These are phyloP conservation scores for Strigamia maritima DNA, from an alignment of 2,888 invertebrate species.

Conservation along the genomic window DNA sequence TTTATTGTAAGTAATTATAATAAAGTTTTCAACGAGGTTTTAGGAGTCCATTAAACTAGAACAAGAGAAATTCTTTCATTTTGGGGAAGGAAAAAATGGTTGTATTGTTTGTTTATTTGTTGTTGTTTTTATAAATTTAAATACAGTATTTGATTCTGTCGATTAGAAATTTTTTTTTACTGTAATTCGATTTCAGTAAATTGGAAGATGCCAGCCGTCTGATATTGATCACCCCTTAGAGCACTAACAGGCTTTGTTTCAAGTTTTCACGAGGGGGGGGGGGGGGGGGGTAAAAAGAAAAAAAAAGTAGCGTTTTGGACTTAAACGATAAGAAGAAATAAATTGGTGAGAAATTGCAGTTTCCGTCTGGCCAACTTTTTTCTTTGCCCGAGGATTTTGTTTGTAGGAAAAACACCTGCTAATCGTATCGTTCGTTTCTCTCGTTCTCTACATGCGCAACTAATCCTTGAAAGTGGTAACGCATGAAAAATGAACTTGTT, in stretches of 20 bases:
- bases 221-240: slow-evolving; percentile 22
- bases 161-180: slow-evolving; percentile 8
- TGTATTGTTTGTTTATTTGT: background rate
- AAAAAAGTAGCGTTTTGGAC: background rate
- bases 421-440: background rate
- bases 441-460: background rate
- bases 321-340: slow-evolving; percentile 20
- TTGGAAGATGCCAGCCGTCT: background rate
- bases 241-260: slow-evolving; percentile 26
- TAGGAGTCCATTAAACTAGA: background rate
- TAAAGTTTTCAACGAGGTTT: background rate
- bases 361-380: slow-evolving; percentile 15
- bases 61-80: no score
- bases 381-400: slow-evolving; percentile 22
- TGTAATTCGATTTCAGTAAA: slow-evolving; percentile 17
- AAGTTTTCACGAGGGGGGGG: background rate
- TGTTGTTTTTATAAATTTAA: background rate
- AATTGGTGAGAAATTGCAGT: slow-evolving; percentile 24
- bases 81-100: background rate
- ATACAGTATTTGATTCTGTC: background rate
- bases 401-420: slow-evolving; percentile 19
- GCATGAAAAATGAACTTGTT: slow-evolving; percentile 20
- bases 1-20: background rate
- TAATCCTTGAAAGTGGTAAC: slow-evolving; percentile 9
- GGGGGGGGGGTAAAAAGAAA: background rate